These are phyloP conservation scores for Conus ventricosus DNA, from an alignment of 1,140 invertebrate genomes.

Conservation along the genomic window DNA sequence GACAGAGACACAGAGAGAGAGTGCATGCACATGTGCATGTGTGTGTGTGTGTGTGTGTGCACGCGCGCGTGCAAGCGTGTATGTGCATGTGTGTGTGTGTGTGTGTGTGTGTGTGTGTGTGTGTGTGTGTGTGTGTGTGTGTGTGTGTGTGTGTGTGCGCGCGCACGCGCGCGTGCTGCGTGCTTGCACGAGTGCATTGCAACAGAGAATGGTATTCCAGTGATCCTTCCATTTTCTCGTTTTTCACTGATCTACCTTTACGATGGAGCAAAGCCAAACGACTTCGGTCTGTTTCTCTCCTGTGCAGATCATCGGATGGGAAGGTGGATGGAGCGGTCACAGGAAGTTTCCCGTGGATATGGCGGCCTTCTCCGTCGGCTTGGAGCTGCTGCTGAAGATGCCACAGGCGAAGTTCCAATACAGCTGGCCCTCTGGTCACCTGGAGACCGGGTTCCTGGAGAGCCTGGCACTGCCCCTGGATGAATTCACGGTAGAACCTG, in stretches of 20 bases:
- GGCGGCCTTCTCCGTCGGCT: not conserved
- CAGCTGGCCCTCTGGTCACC: not conserved
- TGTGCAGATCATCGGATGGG: not conserved
- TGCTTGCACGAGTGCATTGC: too few relatives aligned
- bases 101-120: too few relatives aligned
- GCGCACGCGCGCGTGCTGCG: too few relatives aligned
- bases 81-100: not conserved
- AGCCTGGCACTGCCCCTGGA: not conserved
- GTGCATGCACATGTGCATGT: not conserved
- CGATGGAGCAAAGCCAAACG: too few relatives aligned
- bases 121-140: too few relatives aligned
- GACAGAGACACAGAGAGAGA: too few relatives aligned
- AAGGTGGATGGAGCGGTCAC: not conserved
- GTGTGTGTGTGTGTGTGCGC: too few relatives aligned
- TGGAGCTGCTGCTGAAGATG: not conserved
- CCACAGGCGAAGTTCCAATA: not conserved
- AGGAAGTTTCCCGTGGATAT: not conserved
- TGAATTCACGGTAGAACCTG: not conserved
- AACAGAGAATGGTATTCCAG: too few relatives aligned
- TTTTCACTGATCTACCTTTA: too few relatives aligned
- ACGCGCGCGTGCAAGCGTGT: not conserved
- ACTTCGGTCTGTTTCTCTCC: too few relatives aligned
- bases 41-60: not conserved
- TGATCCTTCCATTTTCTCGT: too few relatives aligned
- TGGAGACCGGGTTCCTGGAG: not conserved